Base-by-base conservation (phyloP, 2,113 vertebrate species). In the Sterna hirundo region DNA sequence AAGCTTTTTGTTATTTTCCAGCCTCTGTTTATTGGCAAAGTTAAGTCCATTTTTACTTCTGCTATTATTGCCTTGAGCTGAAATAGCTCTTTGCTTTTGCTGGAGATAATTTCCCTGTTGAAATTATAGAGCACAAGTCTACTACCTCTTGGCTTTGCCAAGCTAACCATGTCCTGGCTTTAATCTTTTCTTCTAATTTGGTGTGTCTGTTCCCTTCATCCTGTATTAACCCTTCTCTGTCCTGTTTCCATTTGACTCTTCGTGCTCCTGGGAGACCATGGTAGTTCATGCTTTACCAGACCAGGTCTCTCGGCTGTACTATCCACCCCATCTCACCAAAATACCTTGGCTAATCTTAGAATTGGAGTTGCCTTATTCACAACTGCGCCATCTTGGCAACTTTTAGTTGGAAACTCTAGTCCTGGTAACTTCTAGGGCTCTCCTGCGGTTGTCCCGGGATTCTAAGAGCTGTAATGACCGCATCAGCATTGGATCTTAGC, bases 1-100 rank as follows among this genome's bases (percentile, higher is more conserved):
- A 91, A 87, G 61, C 18, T 61, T 85, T 93, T 65, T 66, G 66
- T 82, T 91, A 38, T 93, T 96, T 93, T 83, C 78, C 82, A 93
- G 92, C 38, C 36, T 84, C 72, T 89, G 40, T 70, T 79, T 90
- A 72, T 49, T 57, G 62, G 40, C 68, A 68, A 93, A 80, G 58
- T 82, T 71, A 72, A 51, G 81, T 47, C 72, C 36, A 15, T 92
- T 90, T 95, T 80, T 86, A 65, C 68, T 89, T 90, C 40, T 72
- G 64, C 69, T 91, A 6, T 84, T 93, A 60, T 27, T 95, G 74
- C 78, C 64, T 65, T 94, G 49, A 91, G 83, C 85, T 82, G 84
- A 91, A 94, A 87, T 68, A 78, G 77, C 72, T 94, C 23, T 91
- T 87, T 76, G 83, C 81, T 95, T 77, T 70, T 78, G 13, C 55